Percentiles rank a stretch among this genome's conserved stretches.
phyloP scores from a whole-genome alignment of 2,797 vertebrate genomes.

The Adrianichthys oophorus region DNA sequence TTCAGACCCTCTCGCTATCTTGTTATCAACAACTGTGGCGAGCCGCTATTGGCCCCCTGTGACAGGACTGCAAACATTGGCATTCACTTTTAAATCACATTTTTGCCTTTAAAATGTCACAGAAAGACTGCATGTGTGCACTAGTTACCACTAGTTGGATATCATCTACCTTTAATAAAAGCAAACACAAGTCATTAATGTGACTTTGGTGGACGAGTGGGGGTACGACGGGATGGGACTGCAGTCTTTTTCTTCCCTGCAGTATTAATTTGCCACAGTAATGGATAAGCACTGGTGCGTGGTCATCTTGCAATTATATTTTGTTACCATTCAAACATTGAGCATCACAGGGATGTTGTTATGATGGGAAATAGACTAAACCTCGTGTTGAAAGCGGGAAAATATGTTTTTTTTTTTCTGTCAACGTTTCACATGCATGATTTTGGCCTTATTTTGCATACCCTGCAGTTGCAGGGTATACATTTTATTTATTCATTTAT shows the following conservation, averaged over 20 bases:
- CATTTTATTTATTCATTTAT: neutral
- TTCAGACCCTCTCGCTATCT: conserved; percentile 58
- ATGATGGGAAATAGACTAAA: conserved; percentile 59
- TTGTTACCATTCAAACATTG: conserved; percentile 78
- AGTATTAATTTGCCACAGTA: conserved; percentile 74
- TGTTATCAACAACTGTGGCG: conserved; percentile 67
- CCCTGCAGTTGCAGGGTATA: neutral
- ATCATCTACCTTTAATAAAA: conserved; percentile 48
- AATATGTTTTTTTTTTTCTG: conserved; percentile 50
- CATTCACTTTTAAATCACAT: conserved; percentile 67
- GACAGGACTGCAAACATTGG: conserved; percentile 67
- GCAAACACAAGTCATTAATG: conserved; percentile 49
- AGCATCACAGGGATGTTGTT: conserved; percentile 75
- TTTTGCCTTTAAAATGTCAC: conserved; percentile 61
- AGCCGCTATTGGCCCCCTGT: conserved; percentile 48
- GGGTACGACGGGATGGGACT: conserved; percentile 8
- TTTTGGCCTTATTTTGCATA: conserved; percentile 28
- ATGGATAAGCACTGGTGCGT: conserved; percentile 77
- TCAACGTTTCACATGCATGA: conserved; percentile 8
- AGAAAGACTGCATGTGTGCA: conserved; percentile 31
- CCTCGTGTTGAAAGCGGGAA: conserved; percentile 43
- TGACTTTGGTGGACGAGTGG: conserved; percentile 16
- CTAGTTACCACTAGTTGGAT: conserved; percentile 32
- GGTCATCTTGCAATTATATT: conserved; percentile 81
- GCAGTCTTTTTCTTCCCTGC: conserved; percentile 50